These are phyloP conservation scores for Centropus bengalensis DNA, from an alignment of 2,113 vertebrate species.

Conservation along the genomic window DNA sequence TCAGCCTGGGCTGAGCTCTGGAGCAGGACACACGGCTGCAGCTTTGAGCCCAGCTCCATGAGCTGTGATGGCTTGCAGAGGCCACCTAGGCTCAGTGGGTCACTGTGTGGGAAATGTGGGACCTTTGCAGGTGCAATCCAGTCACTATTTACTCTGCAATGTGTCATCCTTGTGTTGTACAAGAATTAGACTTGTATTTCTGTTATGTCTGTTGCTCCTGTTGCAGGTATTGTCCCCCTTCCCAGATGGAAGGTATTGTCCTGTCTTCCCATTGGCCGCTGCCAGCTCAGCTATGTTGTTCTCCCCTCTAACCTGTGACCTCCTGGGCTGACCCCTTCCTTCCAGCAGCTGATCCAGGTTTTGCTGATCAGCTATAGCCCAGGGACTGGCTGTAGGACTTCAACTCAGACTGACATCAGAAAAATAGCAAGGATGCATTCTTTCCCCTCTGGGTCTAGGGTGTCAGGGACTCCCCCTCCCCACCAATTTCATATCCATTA, in stretches of 20 bases:
- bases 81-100: background rate
- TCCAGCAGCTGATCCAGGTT: background rate
- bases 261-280: background rate
- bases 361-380: background rate
- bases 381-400: background rate
- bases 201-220: background rate
- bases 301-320: background rate
- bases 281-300: background rate
- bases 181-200: background rate
- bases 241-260: background rate
- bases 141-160: background rate
- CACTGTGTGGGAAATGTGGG: background rate
- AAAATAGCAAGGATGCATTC: constrained; percentile 25
- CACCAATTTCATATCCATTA: constrained; percentile 56
- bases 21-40: background rate
- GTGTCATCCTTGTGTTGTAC: background rate
- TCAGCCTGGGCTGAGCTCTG: background rate
- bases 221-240: background rate
- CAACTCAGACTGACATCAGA: background rate
- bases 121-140: background rate
- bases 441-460: background rate
- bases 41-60: background rate
- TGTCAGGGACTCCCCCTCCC: background rate
- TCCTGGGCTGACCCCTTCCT: background rate
- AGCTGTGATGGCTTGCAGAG: background rate